phyloP scores from a whole-genome alignment of 2,797 vertebrate genomes.

The Sciurus vulgaris region DNA sequence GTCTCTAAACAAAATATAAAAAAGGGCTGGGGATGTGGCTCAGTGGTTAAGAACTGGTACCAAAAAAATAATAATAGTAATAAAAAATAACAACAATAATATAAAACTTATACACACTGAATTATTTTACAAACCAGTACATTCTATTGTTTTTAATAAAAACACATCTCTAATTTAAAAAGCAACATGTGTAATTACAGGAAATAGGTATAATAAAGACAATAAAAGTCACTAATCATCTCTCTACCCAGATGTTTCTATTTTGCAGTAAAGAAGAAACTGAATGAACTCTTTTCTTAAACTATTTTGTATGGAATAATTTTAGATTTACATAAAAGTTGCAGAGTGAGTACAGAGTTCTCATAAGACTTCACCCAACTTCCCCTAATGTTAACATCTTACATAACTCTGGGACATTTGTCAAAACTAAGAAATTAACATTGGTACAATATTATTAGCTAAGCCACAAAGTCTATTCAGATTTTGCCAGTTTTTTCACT shows the following conservation, averaged over 20 bases:
- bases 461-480: not conserved
- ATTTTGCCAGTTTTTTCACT: not conserved
- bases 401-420: not conserved
- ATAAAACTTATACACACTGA: too few species aligned
- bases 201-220: not conserved
- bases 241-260: not conserved
- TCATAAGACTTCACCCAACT: not conserved
- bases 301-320: not conserved
- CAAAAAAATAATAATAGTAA: too few species aligned
- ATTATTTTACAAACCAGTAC: not conserved
- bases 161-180: not conserved
- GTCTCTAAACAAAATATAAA: too few species aligned
- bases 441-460: not conserved
- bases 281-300: not conserved
- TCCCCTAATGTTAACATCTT: not conserved
- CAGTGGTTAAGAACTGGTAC: too few species aligned
- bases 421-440: constrained; percentile 6
- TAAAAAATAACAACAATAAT: too few species aligned
- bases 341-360: not conserved
- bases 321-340: constrained; percentile 18
- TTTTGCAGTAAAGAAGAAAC: constrained; percentile 24
- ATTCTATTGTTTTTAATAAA: constrained; percentile 42
- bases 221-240: not conserved
- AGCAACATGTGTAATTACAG: not conserved
- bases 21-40: too few species aligned